Evolutionary conservation across 2,888 invertebrate species (phyloP).

Genomic region (Quadroppia sp.): DNA sequence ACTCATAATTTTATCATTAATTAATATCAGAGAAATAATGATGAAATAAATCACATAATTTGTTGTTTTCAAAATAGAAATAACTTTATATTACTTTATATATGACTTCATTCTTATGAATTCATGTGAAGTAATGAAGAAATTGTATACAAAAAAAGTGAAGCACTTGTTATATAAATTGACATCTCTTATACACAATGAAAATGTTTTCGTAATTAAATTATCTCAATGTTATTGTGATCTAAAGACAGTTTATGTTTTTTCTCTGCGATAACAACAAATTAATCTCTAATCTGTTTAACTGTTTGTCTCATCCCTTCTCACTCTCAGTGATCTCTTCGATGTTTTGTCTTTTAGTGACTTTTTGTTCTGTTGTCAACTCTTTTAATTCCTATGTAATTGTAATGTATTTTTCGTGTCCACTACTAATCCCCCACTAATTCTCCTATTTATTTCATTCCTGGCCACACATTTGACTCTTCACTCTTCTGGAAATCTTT

Average conservation of each 20-base stretch:
- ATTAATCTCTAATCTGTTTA: slow-evolving; percentile 27
- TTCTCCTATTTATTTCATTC: slow-evolving; percentile 16
- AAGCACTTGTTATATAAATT: slow-evolving; percentile 16
- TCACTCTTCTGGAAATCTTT: background rate
- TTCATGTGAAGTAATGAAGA: too few species aligned
- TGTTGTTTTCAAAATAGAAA: too few species aligned
- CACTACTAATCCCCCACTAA: slow-evolving; percentile 3
- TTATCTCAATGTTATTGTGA: background rate
- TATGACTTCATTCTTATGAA: too few species aligned
- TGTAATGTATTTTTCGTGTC: slow-evolving; percentile 34
- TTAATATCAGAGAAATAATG: too few species aligned
- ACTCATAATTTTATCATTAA: too few species aligned
- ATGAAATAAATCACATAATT: too few species aligned
- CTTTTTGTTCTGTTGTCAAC: background rate
- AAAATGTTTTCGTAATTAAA: slow-evolving; percentile 32
- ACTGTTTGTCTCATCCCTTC: slow-evolving; percentile 16
- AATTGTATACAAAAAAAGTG: too few species aligned
- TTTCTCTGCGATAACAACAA: slow-evolving; percentile 23
- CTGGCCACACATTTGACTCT: background rate
- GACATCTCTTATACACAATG: background rate
- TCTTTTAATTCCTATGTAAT: background rate
- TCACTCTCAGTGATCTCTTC: background rate
- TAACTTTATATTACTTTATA: too few species aligned
- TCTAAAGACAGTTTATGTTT: slow-evolving; percentile 26
- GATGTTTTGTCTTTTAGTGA: background rate